A percentile compares a stretch with the other conserved stretches of the same genome.
Conservation (phyloP, 2,797 vertebrate genomes). For the Okamejei kenojei region DNA sequence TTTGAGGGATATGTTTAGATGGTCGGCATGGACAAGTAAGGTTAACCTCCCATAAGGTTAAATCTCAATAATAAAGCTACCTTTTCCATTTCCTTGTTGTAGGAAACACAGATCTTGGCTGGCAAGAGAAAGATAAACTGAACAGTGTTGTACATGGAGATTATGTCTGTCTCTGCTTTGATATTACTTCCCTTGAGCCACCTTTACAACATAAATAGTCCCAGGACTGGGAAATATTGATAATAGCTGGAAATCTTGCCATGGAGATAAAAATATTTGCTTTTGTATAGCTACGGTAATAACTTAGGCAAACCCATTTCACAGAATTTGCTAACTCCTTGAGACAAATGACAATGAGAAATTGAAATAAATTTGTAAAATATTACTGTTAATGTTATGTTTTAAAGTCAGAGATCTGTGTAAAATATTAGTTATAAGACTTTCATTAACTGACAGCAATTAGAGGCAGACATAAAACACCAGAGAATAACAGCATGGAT, state of each 20-base stretch:
- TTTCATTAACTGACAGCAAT: background rate
- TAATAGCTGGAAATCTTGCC: background rate
- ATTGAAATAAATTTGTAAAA: constrained; percentile 9
- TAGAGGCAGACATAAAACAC: background rate
- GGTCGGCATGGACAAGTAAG: too few species aligned
- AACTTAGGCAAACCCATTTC: background rate
- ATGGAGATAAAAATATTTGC: background rate
- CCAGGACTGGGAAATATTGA: background rate
- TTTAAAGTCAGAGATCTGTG: background rate
- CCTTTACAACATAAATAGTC: background rate
- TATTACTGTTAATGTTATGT: background rate
- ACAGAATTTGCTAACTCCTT: background rate
- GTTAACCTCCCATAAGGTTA: background rate
- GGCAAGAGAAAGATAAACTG: background rate
- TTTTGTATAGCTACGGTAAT: background rate
- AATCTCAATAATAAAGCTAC: background rate
- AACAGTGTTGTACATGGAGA: background rate
- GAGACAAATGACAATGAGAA: background rate
- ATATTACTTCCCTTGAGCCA: background rate
- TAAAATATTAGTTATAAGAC: background rate
- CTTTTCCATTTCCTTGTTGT: background rate
- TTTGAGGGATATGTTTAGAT: too few species aligned
- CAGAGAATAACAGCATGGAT: background rate
- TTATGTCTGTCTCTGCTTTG: background rate
- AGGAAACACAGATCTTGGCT: background rate